Evolutionary conservation across 2,797 vertebrate species (phyloP).

Genomic region (Lophotriccus pileatus): DNA sequence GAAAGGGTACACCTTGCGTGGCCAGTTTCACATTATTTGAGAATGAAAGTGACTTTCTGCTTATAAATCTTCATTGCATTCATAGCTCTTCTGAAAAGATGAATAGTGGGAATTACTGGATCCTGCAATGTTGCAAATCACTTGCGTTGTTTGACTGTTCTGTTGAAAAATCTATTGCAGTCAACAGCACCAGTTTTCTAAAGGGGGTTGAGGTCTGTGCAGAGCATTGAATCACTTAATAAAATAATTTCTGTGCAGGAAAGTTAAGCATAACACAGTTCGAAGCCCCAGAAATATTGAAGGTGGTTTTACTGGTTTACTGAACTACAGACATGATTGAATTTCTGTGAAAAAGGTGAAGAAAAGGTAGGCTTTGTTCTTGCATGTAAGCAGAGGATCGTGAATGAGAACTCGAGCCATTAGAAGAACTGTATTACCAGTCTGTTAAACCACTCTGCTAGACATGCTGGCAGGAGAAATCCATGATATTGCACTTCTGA

Average conservation of each 20-base stretch:
- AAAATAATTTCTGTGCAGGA: constrained; percentile 4
- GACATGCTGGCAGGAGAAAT: neutral
- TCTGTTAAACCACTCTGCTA: neutral
- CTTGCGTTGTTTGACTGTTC: constrained; percentile 43
- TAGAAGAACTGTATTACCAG: neutral
- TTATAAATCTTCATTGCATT: constrained; percentile 60
- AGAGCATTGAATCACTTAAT: neutral
- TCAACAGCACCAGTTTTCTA: neutral
- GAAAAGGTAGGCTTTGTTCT: neutral
- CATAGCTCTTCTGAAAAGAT: neutral
- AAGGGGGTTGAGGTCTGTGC: neutral
- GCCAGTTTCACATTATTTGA: constrained; percentile 52
- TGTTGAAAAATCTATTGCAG: constrained; percentile 36
- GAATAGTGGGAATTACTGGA: constrained; percentile 37
- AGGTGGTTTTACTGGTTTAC: neutral
- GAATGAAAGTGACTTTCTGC: constrained; percentile 31
- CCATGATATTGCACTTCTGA: neutral
- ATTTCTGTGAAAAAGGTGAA: neutral
- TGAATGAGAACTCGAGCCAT: neutral
- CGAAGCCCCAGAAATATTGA: constrained; percentile 15
- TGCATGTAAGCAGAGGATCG: neutral
- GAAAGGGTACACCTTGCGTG: neutral
- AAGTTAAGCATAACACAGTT: neutral
- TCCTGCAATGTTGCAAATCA: constrained; percentile 43
- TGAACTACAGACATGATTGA: neutral